Evolutionary conservation across 2,888 invertebrate genomes (phyloP), one percentile per base, ranked within the genome.

Genomic region (Volucella zonaria): DNA sequence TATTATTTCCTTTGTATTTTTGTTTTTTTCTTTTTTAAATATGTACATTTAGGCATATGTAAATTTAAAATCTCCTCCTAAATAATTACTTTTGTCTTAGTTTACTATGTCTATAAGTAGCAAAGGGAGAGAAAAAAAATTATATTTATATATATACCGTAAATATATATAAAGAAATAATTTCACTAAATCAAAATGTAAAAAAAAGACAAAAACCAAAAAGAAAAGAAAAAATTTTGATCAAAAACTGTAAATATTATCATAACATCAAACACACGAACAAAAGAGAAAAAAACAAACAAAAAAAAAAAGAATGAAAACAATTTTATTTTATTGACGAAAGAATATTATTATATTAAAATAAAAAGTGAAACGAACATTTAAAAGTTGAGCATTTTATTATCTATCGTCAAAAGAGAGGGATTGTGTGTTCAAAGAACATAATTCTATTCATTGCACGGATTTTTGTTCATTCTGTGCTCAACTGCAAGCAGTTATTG

Each of bases 321-420:
- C 74, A 68, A 79, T 82, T 79, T 79, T 79, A 82, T 79, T 82
- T 82, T 74, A 74, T 68, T 78, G 82, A 78, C 67, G 45, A 82
- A 78, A 54, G 49, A 77, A 66, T 77, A 77, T 82, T 82, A 61
- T 78, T 78, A 78, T 31, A 31, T 31, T 31, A 79, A 52, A 82
- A 82, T 79, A 82, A 82, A 82, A 79, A 56, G 11, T 51, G 74
- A 82, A 68, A 78, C 71, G 49, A 78, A 68, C 31, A 79, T 68
- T 68, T 54, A 62, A 68, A 23, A 38, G 47, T 42, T 64, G 61
- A 38, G 18, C 38, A 40, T 77, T 81, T 81, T 49, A 70, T 58
- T 81, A 54, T 15, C 14, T 31, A 15, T 40, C 14, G 11, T 49
- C 9, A 54, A 31, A 15, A 54, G 2, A 11, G 54, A 9, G 15